Evolutionary conservation across 2,113 vertebrate genomes (phyloP), one percentile per base, ranked within the genome.

Genomic region (Bubo scandiacus): DNA sequence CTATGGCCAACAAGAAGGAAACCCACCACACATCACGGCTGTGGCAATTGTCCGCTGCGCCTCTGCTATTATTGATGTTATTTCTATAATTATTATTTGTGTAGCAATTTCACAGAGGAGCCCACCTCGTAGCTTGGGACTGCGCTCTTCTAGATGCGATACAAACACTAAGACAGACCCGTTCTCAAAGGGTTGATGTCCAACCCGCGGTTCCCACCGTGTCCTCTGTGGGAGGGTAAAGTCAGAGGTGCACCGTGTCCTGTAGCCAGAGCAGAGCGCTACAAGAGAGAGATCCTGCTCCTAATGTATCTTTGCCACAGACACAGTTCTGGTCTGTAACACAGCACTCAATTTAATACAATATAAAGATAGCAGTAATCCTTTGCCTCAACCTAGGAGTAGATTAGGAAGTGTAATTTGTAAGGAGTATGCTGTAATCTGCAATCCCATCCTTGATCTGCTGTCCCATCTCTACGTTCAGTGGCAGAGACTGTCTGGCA

Each of bases 131-230:
- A 70, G 65, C 11, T 80, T 71, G 43, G 72, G 43, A 11, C 27
- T 25, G 57, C 0, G 15, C 30, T 72, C 47, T 75, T 75, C 57
- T 34, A 57, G 40, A 12, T 38, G 27, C 3, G 4, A 18, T 55
- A 67, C 38, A 59, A 78, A 62, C 32, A 38, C 65, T 34, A 61
- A 29, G 34, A 47, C 15, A 57, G 32, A 36, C n/a, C 21, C 29
- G 84, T 93, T 67, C 38, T 70, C 58, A 59, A 54, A 2, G 17
- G 36, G 11, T 5, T 36, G 32, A 9, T 83, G 54, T 66, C 32
- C 21, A 63, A 8, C 13, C 49, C 0, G 0, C 1, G 4, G 25
- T 70, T 45, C 27, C 38, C 18, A 7, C 51, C 52, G 26, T 3
- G 6, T 77, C n/a, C 40, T 92, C 27, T 42, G 51, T 36, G 51